Conservation (phyloP, 2,113 vertebrate species). For the Hemiscyllium ocellatum region DNA sequence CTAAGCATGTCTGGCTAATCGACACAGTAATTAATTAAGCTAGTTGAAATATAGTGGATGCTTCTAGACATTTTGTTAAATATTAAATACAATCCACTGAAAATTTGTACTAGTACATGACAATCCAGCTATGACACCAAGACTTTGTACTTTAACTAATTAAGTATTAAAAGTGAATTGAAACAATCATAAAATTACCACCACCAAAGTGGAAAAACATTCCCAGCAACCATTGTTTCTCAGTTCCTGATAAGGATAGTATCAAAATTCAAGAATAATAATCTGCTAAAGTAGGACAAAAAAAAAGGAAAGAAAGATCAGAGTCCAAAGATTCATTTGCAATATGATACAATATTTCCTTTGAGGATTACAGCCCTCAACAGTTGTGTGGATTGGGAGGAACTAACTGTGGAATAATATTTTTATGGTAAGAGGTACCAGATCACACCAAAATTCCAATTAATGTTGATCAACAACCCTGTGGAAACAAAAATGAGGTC, state of each 20-base stretch:
- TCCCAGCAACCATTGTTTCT: neutral
- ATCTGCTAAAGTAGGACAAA: neutral
- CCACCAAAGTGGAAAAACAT: neutral
- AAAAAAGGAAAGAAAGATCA: neutral
- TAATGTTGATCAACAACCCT: neutral
- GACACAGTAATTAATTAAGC: neutral
- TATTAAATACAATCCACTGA: neutral
- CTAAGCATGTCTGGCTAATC: neutral
- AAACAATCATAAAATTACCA: neutral
- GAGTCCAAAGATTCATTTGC: neutral
- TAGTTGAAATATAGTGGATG: neutral
- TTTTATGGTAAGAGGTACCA: neutral
- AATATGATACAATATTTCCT: neutral
- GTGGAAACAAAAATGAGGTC: neutral
- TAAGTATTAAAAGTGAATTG: neutral
- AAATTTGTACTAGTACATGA: neutral
- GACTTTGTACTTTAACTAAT: neutral
- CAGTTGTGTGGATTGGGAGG: neutral
- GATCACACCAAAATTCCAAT: neutral
- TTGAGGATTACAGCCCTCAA: neutral
- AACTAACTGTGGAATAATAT: neutral
- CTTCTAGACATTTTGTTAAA: neutral
- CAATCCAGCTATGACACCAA: neutral
- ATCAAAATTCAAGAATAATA: neutral
- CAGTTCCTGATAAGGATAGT: neutral